Percentiles rank a stretch among this genome's conserved stretches.
phyloP scores from a whole-genome alignment of 2,888 invertebrate species.

The Drosophila neotestacea region DNA sequence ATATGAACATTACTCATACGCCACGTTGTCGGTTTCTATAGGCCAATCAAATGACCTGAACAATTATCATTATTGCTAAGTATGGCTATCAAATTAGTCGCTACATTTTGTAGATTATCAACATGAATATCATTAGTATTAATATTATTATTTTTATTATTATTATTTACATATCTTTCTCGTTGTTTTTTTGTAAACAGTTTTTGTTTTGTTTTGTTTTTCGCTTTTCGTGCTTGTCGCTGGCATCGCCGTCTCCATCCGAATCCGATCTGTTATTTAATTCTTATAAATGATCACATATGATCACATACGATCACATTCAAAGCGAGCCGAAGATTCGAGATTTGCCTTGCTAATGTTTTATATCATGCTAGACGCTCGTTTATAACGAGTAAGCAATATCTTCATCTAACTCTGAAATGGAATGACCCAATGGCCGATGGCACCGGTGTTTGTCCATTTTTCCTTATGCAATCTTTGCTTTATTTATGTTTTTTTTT shows the following conservation, averaged over 20 bases:
- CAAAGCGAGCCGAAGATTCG: conserved; percentile 28
- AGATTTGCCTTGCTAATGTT: conserved; percentile 49
- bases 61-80: conserved; percentile 35
- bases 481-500: conserved; percentile 37
- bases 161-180: conserved; percentile 6
- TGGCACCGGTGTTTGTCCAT: conserved; percentile 42
- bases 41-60: conserved; percentile 7
- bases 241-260: conserved; percentile 20
- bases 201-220: conserved; percentile 17
- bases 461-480: conserved; percentile 51
- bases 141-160: conserved; percentile 21
- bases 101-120: conserved; percentile 18
- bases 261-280: conserved; percentile 47
- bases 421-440: conserved; percentile 48
- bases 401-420: conserved; percentile 15
- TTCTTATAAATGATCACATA: conserved; percentile 46
- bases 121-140: conserved; percentile 16
- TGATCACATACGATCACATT: conserved; percentile 23
- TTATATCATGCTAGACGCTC: conserved; percentile 76
- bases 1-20: conserved; percentile 14
- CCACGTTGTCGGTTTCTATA: conserved; percentile 5
- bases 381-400: conserved; percentile 48
- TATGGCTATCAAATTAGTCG: conserved; percentile 37
- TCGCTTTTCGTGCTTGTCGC: conserved; percentile 42
- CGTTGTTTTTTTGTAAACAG: conserved; percentile 14